A percentile compares a stretch with the other conserved stretches of the same genome.
phyloP scores from a whole-genome alignment of 37 sponge, comb jelly and placozoan species.

The Eunapius fragilis region DNA sequence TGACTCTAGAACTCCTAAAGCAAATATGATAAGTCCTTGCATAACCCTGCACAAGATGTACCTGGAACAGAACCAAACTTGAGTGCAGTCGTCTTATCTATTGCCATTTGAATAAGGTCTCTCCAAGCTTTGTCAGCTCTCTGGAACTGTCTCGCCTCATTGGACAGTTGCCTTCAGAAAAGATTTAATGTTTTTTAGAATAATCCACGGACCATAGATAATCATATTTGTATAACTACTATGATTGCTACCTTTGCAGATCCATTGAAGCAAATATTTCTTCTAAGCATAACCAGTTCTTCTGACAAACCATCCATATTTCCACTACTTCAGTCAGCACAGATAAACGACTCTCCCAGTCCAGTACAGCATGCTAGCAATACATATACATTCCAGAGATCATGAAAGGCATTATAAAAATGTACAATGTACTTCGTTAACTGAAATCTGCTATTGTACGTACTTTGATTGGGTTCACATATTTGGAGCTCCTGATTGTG shows the following conservation, averaged over 20 bases:
- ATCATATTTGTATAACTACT: not conserved
- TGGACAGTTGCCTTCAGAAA: slow-evolving; percentile 50
- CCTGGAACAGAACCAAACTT: slow-evolving; percentile 68
- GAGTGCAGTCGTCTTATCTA: slow-evolving; percentile 59
- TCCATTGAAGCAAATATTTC: slow-evolving; percentile 74
- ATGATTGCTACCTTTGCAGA: slow-evolving; percentile 53
- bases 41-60: not conserved
- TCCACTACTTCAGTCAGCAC: slow-evolving; percentile 65
- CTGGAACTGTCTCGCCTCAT: slow-evolving; percentile 60
- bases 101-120: slow-evolving; percentile 56
- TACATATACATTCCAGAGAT: not conserved
- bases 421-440: no score
- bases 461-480: slow-evolving; percentile 72
- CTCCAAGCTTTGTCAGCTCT: slow-evolving; percentile 82
- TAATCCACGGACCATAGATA: not conserved
- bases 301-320: slow-evolving; percentile 78
- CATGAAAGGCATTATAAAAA: not conserved
- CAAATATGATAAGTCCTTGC: no score
- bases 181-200: not conserved
- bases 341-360: slow-evolving; percentile 70
- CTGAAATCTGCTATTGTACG: not conserved
- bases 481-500: slow-evolving; percentile 77
- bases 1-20: slow-evolving; percentile 69
- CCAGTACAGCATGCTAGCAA: slow-evolving; percentile 55
- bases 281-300: slow-evolving; percentile 82